phyloP scores from a whole-genome alignment of 2,888 invertebrate species.

The Amphipoea lucens region DNA sequence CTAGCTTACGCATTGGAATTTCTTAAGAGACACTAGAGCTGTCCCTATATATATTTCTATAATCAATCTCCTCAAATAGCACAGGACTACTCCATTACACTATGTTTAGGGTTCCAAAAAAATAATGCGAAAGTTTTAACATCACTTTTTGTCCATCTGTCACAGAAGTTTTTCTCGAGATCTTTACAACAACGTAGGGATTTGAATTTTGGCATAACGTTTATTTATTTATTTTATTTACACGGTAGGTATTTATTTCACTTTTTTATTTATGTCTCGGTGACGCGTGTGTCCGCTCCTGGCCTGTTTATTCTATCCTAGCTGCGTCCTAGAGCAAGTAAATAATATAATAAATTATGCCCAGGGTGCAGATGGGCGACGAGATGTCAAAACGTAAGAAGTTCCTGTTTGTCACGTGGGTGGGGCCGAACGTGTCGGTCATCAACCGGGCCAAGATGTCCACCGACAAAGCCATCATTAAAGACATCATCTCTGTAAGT shows the following conservation, averaged over 20 bases:
- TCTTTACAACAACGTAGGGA: not conserved
- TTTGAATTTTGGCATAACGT: not conserved
- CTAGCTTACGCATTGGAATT: not conserved
- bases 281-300: not conserved
- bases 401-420: slow-evolving; percentile 95
- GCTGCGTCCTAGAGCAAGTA: not conserved
- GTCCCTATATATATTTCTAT: not conserved
- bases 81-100: not conserved
- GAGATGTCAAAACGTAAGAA: slow-evolving; percentile 95
- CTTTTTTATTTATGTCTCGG: not conserved
- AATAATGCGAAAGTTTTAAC: no score
- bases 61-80: not conserved
- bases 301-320: not conserved
- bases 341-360: not conserved
- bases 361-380: slow-evolving; percentile 93
- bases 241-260: no score
- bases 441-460: slow-evolving; percentile 95
- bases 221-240: not conserved
- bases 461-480: slow-evolving; percentile 94
- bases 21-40: not conserved
- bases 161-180: not conserved
- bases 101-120: no score
- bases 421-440: slow-evolving; percentile 93
- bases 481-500: slow-evolving; percentile 93
- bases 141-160: not conserved